Conservation (phyloP, 2,113 vertebrate genomes). For the Gallinago media region DNA sequence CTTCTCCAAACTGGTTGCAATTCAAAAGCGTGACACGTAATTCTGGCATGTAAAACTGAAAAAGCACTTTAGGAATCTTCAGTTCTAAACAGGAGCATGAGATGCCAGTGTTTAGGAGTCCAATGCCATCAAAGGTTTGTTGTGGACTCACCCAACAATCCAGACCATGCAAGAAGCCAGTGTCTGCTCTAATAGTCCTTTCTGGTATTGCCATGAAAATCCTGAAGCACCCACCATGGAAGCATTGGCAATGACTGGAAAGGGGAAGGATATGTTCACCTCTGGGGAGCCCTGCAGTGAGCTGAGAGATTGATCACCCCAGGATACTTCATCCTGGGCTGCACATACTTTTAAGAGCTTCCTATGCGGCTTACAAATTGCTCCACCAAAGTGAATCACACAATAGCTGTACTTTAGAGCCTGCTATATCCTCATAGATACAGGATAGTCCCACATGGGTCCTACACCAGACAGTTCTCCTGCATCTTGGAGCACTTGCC, state of each 20-base stretch:
- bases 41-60: neutral
- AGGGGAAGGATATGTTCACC: neutral
- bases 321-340: neutral
- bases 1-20: neutral
- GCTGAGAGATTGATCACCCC: neutral
- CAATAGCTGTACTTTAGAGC: fast-evolving
- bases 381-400: neutral
- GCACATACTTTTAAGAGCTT: neutral
- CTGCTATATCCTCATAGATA: neutral
- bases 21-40: neutral
- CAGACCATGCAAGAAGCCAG: neutral
- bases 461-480: neutral
- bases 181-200: neutral
- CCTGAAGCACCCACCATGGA: neutral
- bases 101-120: neutral
- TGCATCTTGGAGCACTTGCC: neutral
- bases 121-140: fast-evolving
- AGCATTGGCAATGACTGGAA: neutral
- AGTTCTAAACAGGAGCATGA: neutral
- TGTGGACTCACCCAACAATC: neutral
- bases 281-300: neutral
- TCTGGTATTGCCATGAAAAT: neutral
- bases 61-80: neutral
- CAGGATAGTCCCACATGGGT: neutral
- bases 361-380: fast-evolving